Base-by-base conservation (phyloP, 1,140 invertebrate genomes). In the Zaprionus lachaisei region DNA sequence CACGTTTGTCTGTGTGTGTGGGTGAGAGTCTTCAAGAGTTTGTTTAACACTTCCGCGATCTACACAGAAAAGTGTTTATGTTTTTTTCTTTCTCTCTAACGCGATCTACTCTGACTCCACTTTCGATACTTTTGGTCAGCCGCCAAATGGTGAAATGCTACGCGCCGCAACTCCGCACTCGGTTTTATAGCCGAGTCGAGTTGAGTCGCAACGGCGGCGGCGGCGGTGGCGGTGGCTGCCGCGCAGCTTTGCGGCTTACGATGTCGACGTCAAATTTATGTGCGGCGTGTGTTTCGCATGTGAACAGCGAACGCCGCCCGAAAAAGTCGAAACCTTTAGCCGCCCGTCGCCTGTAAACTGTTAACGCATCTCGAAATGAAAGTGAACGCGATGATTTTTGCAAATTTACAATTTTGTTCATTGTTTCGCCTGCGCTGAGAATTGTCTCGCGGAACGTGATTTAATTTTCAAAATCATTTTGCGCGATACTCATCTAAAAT, bases 311-410 rank as follows among this genome's bases (percentile, higher is more conserved):
- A 2, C 14, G 11, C 1, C 28, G n/a, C n/a, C 28, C 56, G 26
- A 34, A 17, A 58, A 71, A 44, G 60, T 41, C 24, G 7, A 56
- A 69, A 64, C 41, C 47, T 49, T 22, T 70, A 34, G 22, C 20
- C n/a, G 26, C 63, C 28, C n/a, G 26, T 58, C 24, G n/a, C n/a
- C 41, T 47, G 41, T 26, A 62, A 47, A 75, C 54, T 44, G 70
- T 90, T 80, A 83, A 86, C 84, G 80, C 83, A 89, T 89, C 84
- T 84, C 66, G 49, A 70, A 83, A 89, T 89, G 84, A 89, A 89
- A 89, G 87, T 87, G 81, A 89, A 90, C 83, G 84, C 83, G 72
- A 84, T 79, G 71, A 79, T 76, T 65, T 72, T 68, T 71, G 63
- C 71, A 77, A 68, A 77, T 73, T 47, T 67, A 15, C 49, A 49